Base-by-base conservation (phyloP, 2,113 vertebrate genomes). In the Neomonachus schauinslandi region DNA sequence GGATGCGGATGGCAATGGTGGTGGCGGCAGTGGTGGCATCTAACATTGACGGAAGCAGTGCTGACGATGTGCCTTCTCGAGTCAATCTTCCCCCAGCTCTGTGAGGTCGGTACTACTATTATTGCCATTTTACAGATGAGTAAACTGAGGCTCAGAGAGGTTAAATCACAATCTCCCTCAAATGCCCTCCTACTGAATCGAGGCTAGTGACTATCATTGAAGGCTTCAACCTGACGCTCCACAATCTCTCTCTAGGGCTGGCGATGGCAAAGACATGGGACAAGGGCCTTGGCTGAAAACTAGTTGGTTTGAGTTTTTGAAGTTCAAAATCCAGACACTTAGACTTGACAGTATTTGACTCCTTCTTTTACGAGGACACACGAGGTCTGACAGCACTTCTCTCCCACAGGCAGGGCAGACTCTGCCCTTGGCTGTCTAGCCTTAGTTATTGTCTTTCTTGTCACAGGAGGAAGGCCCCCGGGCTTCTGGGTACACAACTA, bases 401-500 rank as follows among this genome's bases (percentile, higher is more conserved):
- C 18, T 84, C 67, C 86, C 28, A 46, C 0, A 3, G 71, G n/a
- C 82, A 83, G 51, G 55, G 46, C 55, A n/a, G 10, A 91, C 72
- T 61, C 51, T 85, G 53, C 53, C 72, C 79, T 89, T 83, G 49
- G 57, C 77, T 39, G 15, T 86, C 42, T 36, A 81, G 95, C 79
- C 59, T 55, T 94, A 57, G 42, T 89, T 91, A 87, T 5, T 92
- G 33, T 93, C 89, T 97, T 89, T 92, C 86, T 96, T 46, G 79
- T 83, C 94, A 89, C 42, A n/a, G 89, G 22, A 97, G 4, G 86
- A 92, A 53, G n/a, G 72, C 28, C 82, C 57, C 61, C 21, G 86
- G 87, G 72, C 89, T 95, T 95, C 86, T 80, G 74, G 80, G 84
- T 90, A 83, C 33, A 96, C 19, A 67, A 88, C 49, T n/a, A 95